These are phyloP conservation scores for Caranx ignobilis DNA, from an alignment of 2,113 vertebrate genomes.

Conservation along the genomic window DNA sequence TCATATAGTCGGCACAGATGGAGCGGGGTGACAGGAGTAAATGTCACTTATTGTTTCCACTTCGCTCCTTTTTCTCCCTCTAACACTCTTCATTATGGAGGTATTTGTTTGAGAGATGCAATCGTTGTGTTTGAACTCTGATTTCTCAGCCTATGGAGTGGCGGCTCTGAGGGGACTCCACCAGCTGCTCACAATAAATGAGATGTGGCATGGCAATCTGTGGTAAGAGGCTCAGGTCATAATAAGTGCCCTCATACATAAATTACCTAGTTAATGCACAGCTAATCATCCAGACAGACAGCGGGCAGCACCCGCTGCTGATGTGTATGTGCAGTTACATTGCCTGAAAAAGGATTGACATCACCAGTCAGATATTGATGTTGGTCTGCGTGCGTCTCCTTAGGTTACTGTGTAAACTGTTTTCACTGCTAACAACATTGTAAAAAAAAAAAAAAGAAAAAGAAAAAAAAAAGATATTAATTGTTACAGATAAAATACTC, in stretches of 20 bases:
- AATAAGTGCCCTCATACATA: slow-evolving; percentile 75
- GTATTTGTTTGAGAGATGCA: slow-evolving; percentile 70
- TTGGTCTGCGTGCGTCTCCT: slow-evolving; percentile 1
- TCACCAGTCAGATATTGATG: slow-evolving; percentile 33
- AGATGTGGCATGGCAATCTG: slow-evolving; percentile 79
- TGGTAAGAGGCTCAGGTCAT: slow-evolving; percentile 68
- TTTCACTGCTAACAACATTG: background rate
- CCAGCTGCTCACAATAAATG: slow-evolving; percentile 68
- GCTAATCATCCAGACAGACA: slow-evolving; percentile 72
- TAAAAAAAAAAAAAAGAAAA: too few species aligned
- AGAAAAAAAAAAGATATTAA: too few species aligned
- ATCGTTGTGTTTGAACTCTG: slow-evolving; percentile 34
- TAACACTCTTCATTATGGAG: slow-evolving; percentile 64
- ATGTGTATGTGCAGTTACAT: slow-evolving; percentile 30
- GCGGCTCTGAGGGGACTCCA: slow-evolving; percentile 47
- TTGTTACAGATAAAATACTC: too few species aligned
- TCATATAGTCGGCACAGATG: slow-evolving; percentile 42
- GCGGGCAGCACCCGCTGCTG: slow-evolving; percentile 34
- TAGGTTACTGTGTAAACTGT: slow-evolving; percentile 5
- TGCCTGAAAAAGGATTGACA: slow-evolving; percentile 51
- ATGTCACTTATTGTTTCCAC: slow-evolving; percentile 73
- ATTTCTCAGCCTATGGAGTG: slow-evolving; percentile 41
- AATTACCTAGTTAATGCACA: slow-evolving; percentile 75
- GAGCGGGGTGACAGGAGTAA: slow-evolving; percentile 62
- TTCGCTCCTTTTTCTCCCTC: slow-evolving; percentile 27